These are phyloP conservation scores for Thalassophryne amazonica DNA, from an alignment of 2,797 vertebrate species.

Conservation along the genomic window DNA sequence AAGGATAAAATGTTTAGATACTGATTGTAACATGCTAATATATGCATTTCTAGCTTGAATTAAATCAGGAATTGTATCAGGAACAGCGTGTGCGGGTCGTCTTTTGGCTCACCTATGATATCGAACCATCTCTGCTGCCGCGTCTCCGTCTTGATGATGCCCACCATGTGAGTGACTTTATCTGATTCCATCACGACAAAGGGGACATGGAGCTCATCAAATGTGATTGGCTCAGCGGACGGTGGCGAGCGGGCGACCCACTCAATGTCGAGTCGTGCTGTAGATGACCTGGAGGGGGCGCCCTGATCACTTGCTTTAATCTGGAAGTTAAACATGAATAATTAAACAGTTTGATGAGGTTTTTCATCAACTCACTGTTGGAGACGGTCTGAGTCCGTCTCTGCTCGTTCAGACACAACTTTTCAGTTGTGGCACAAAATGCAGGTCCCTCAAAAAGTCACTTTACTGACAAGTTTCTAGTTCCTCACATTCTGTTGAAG, in stretches of 20 bases:
- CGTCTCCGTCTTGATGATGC: conserved; percentile 88
- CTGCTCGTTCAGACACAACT: too few species aligned
- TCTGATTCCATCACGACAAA: conserved; percentile 95
- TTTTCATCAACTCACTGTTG: not conserved
- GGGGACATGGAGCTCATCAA: conserved; percentile 88
- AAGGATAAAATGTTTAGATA: too few species aligned
- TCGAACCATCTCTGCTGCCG: conserved; percentile 86
- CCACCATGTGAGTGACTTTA: conserved; percentile 93
- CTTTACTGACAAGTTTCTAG: too few species aligned
- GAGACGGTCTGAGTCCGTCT: not conserved
- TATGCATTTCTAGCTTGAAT: too few species aligned
- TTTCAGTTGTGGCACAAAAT: too few species aligned
- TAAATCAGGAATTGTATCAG: not conserved
- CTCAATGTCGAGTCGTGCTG: conserved; percentile 86
- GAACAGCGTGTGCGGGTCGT: not conserved
- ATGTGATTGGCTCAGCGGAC: conserved; percentile 78
- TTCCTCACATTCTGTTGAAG: too few species aligned
- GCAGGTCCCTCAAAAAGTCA: too few species aligned
- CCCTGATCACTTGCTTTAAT: conserved; percentile 89
- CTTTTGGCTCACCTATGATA: conserved; percentile 80
- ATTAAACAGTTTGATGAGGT: not conserved
- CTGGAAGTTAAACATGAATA: conserved; percentile 58
- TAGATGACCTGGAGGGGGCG: conserved; percentile 79
- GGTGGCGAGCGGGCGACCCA: conserved; percentile 82
- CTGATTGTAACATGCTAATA: too few species aligned